Evolutionary conservation across 2,113 vertebrate species (phyloP).

Genomic region (Dicaeum eximium): DNA sequence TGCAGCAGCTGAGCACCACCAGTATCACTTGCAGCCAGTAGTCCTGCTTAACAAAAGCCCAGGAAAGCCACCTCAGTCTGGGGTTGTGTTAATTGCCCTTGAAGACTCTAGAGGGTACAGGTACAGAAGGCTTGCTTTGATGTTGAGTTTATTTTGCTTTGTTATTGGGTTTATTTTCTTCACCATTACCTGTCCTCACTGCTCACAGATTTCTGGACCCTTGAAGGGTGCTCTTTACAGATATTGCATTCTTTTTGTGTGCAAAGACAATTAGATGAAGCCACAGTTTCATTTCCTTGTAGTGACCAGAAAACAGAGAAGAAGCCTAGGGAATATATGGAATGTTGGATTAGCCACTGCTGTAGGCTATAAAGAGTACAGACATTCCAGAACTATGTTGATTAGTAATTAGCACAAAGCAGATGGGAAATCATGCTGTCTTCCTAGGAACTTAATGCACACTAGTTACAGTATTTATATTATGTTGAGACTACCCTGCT

Average conservation of each 20-base stretch:
- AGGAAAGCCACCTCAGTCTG: not conserved
- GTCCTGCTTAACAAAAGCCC: not conserved
- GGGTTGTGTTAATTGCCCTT: not conserved
- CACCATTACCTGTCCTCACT: not conserved
- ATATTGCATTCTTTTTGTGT: not conserved
- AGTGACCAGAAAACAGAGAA: not conserved
- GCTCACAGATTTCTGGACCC: not conserved
- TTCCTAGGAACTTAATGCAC: conserved; percentile 67
- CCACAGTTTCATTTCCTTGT: not conserved
- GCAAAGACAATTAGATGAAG: not conserved
- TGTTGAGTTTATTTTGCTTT: not conserved
- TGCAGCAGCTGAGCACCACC: not conserved
- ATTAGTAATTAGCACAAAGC: conserved; percentile 70
- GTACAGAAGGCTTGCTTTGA: not conserved
- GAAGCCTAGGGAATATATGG: not conserved
- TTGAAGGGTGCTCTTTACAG: not conserved
- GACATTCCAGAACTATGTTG: conserved; percentile 51
- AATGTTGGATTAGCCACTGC: not conserved
- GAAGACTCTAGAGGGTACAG: not conserved
- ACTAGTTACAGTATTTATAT: conserved; percentile 63
- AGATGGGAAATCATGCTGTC: conserved; percentile 72
- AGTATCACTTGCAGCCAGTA: not conserved
- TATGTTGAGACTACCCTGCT: conserved; percentile 61
- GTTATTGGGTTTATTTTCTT: not conserved
- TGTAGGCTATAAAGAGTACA: conserved; percentile 35